Percentiles rank a stretch among this genome's conserved stretches.
Evolutionary conservation across 2,797 vertebrate species (phyloP).

Genomic region (Vespertilio murinus): DNA sequence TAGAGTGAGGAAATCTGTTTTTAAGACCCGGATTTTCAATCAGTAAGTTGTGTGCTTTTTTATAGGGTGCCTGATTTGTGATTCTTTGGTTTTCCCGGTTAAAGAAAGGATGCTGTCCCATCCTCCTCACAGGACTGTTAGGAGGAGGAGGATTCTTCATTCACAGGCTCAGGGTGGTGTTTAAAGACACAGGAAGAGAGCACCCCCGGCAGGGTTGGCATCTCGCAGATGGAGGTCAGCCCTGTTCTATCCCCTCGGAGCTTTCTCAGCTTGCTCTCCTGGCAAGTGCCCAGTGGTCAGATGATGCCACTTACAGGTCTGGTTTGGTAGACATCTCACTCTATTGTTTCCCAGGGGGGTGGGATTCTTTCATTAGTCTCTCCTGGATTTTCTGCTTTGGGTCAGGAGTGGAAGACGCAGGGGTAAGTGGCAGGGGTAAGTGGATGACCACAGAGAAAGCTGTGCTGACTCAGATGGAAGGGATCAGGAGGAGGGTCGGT

Average conservation of each 20-base stretch:
- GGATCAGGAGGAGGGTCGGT: neutral
- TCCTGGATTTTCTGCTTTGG: constrained; percentile 17
- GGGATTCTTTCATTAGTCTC: neutral
- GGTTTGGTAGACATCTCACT: neutral
- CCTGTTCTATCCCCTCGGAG: neutral
- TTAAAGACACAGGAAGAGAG: neutral
- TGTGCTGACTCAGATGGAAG: neutral
- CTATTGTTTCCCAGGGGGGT: neutral
- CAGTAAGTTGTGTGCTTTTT: neutral
- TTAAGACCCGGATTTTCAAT: neutral
- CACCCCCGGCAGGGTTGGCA: neutral
- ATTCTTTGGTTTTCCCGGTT: neutral
- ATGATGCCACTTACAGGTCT: neutral
- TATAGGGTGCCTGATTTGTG: neutral
- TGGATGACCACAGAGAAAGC: neutral
- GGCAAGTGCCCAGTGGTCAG: neutral
- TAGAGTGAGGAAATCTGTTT: neutral
- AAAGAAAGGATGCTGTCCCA: neutral
- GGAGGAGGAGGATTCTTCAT: neutral
- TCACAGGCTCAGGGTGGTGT: neutral
- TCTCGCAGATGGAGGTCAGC: neutral
- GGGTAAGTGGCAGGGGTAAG: neutral
- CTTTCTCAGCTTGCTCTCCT: neutral
- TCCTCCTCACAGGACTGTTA: neutral
- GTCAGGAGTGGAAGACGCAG: neutral